Conservation (phyloP, 2,888 invertebrate genomes). For the Lypha dubia region DNA sequence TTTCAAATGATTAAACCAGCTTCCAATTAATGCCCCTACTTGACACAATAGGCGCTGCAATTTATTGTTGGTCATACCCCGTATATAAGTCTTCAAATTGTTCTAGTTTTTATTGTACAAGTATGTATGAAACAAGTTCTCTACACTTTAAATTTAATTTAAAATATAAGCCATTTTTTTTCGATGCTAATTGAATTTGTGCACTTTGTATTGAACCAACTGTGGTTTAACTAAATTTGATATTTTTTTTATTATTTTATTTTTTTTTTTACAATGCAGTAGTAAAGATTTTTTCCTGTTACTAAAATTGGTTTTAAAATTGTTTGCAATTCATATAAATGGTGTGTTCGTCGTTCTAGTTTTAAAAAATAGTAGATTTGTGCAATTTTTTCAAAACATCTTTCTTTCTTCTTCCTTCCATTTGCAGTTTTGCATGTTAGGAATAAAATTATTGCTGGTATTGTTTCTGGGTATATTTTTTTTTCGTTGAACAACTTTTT, state of each 20-base stretch:
- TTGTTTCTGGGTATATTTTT: not conserved
- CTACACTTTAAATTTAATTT: not conserved
- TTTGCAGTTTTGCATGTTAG: not conserved
- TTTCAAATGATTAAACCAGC: no score
- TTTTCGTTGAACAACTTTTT: not conserved
- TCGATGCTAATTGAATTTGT: conserved; percentile 1
- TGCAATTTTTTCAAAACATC: conserved; percentile 2
- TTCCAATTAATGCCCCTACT: no score
- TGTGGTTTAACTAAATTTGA: conserved; percentile 5
- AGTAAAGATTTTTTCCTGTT: conserved; percentile 15
- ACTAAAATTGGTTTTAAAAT: conserved; percentile 51
- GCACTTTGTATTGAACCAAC: conserved; percentile 1
- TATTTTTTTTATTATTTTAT: not conserved
- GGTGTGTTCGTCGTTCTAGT: conserved; percentile 1
- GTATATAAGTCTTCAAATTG: not conserved
- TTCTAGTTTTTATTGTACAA: not conserved
- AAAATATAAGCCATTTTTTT: not conserved
- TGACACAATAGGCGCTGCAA: not conserved
- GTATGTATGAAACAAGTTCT: not conserved
- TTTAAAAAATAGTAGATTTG: conserved; percentile 19
- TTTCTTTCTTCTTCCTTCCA: not conserved
- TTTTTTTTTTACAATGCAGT: no score
- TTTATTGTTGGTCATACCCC: no score
- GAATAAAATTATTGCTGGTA: not conserved
- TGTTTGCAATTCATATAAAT: conserved; percentile 41